Conservation (phyloP, 2,113 vertebrate genomes). For the Cochlearius cochlearius region DNA sequence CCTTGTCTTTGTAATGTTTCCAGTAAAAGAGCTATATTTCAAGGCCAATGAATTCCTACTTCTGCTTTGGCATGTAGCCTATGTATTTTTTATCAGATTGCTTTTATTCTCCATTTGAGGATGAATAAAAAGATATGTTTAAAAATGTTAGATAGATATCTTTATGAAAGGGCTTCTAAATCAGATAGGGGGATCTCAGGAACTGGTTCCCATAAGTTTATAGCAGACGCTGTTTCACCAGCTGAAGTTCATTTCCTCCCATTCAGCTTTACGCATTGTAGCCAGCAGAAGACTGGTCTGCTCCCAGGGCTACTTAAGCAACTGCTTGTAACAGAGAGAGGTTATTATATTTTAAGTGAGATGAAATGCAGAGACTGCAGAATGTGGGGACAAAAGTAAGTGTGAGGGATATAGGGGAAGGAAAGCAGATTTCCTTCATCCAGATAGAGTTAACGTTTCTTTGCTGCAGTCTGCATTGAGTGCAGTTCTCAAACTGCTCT, state of each 20-base stretch:
- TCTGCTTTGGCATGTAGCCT: not conserved
- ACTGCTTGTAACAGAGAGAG: not conserved
- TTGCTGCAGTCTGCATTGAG: not conserved
- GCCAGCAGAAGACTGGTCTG: not conserved
- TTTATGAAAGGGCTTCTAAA: not conserved
- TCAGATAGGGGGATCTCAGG: not conserved
- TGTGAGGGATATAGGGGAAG: not conserved
- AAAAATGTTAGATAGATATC: not conserved
- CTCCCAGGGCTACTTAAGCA: not conserved
- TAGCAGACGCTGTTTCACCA: not conserved
- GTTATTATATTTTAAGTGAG: not conserved
- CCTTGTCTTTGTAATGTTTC: not conserved
- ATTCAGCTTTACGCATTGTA: not conserved
- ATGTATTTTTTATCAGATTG: constrained; percentile 13
- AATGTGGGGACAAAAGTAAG: not conserved
- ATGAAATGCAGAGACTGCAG: not conserved
- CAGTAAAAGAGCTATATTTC: not conserved
- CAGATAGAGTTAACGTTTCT: not conserved
- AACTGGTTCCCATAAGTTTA: not conserved
- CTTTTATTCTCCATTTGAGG: constrained; percentile 27
- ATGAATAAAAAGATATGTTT: constrained; percentile 37
- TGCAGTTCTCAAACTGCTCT: not conserved
- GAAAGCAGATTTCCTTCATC: not conserved
- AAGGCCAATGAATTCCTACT: not conserved
- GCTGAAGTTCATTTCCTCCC: not conserved